phyloP scores from a whole-genome alignment of 2,888 invertebrate species.

The Lacanobia wlatinum region DNA sequence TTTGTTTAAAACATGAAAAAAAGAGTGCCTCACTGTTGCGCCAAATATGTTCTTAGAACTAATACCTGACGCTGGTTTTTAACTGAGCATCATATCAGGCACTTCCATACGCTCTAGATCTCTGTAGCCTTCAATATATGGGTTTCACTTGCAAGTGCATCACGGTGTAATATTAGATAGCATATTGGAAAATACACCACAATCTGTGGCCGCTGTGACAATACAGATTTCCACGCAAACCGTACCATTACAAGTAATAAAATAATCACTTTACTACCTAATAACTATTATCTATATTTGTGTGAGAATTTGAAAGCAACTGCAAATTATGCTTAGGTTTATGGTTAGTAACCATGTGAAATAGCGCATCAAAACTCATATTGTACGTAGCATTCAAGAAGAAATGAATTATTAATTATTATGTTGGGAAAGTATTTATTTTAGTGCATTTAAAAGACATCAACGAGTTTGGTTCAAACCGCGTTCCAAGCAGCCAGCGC shows the following conservation, averaged over 20 bases:
- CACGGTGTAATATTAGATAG: slow-evolving; percentile 61
- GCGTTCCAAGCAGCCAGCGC: neutral
- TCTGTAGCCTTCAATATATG: slow-evolving; percentile 49
- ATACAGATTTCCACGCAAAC: slow-evolving; percentile 30
- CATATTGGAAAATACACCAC: slow-evolving; percentile 71
- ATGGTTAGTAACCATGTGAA: slow-evolving; percentile 4
- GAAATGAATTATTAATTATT: slow-evolving; percentile 10
- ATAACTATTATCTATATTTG: neutral
- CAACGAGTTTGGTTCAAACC: slow-evolving; percentile 59
- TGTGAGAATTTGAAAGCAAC: slow-evolving; percentile 2
- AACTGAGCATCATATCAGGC: neutral
- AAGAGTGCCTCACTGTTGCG: too few species aligned
- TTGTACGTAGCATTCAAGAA: neutral
- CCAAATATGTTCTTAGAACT: too few species aligned
- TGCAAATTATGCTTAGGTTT: slow-evolving; percentile 1
- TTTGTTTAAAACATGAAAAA: too few species aligned
- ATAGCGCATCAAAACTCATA: neutral
- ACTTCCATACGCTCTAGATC: slow-evolving; percentile 36
- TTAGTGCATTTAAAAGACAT: slow-evolving; percentile 60
- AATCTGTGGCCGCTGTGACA: slow-evolving; percentile 57
- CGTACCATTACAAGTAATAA: slow-evolving; percentile 3
- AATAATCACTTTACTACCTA: neutral
- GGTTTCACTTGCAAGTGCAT: slow-evolving; percentile 67
- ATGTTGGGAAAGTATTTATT: neutral
- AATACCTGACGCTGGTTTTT: too few species aligned